These are phyloP conservation scores for Anagyrus pseudococci DNA, from an alignment of 2,888 invertebrate species.

Conservation along the genomic window DNA sequence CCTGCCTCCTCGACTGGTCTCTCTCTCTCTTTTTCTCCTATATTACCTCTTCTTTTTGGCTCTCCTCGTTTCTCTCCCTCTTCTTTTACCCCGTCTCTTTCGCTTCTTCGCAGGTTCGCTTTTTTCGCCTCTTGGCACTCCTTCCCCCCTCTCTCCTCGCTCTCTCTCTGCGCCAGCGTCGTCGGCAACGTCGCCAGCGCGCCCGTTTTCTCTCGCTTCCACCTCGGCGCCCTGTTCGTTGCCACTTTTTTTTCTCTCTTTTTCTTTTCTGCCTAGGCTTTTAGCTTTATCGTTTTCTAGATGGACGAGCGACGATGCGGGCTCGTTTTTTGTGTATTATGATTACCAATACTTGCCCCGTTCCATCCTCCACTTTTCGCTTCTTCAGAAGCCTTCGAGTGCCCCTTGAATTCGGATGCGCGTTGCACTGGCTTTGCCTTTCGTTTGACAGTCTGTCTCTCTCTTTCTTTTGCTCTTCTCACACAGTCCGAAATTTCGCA, in stretches of 20 bases:
- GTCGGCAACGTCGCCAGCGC: conserved; percentile 29
- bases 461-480: too few species aligned
- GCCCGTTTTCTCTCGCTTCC: conserved; percentile 16
- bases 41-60: too few species aligned
- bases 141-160: neutral
- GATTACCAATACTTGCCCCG: too few species aligned
- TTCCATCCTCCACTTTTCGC: neutral
- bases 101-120: conserved; percentile 5
- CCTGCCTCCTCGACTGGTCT: neutral
- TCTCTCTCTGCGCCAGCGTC: too few species aligned
- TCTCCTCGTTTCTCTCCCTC: neutral
- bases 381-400: too few species aligned
- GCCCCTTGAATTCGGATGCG: too few species aligned
- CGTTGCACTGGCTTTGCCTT: too few species aligned
- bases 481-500: too few species aligned
- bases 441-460: too few species aligned
- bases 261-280: conserved; percentile 10
- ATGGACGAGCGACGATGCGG: neutral
- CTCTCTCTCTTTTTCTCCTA: too few species aligned
- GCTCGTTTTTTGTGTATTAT: neutral
- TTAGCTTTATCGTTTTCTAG: conserved; percentile 8
- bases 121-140: neutral
- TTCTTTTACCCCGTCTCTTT: neutral
- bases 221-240: too few species aligned
- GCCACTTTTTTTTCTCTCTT: conserved; percentile 20